phyloP scores from a whole-genome alignment of 2,113 vertebrate species.

The Panthera uncia region DNA sequence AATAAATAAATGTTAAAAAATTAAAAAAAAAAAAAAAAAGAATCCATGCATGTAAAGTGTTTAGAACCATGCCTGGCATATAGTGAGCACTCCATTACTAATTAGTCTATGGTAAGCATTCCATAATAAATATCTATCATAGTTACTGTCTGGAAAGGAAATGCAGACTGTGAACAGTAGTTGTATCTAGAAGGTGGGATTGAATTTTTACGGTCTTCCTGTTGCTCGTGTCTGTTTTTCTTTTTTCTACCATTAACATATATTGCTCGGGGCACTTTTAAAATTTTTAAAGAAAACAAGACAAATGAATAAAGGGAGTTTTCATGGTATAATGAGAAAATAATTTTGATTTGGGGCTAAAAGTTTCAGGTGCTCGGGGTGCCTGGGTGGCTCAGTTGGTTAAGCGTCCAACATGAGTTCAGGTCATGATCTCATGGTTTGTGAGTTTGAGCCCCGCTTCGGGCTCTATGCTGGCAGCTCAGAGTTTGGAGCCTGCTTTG shows the following conservation, averaged over 20 bases:
- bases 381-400: too few species aligned
- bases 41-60: neutral
- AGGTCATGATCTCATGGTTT: too few species aligned
- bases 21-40: too few species aligned
- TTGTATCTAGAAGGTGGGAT: neutral
- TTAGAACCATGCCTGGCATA: neutral
- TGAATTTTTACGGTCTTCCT: slow-evolving; percentile 5
- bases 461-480: too few species aligned
- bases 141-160: slow-evolving; percentile 2
- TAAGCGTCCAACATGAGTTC: too few species aligned
- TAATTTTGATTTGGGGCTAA: neutral
- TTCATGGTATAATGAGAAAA: neutral
- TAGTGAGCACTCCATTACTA: neutral
- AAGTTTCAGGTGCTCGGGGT: neutral
- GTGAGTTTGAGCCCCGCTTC: too few species aligned
- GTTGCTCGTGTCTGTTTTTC: neutral
- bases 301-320: neutral
- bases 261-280: neutral
- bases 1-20: too few species aligned
- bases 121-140: neutral
- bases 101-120: neutral
- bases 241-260: neutral
- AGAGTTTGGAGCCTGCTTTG: too few species aligned
- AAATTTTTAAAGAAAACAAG: neutral
- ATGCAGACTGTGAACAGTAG: neutral